Percentiles rank a stretch among this genome's conserved stretches.
These are phyloP conservation scores for Sula dactylatra DNA, from an alignment of 2,113 vertebrate species.

Conservation along the genomic window DNA sequence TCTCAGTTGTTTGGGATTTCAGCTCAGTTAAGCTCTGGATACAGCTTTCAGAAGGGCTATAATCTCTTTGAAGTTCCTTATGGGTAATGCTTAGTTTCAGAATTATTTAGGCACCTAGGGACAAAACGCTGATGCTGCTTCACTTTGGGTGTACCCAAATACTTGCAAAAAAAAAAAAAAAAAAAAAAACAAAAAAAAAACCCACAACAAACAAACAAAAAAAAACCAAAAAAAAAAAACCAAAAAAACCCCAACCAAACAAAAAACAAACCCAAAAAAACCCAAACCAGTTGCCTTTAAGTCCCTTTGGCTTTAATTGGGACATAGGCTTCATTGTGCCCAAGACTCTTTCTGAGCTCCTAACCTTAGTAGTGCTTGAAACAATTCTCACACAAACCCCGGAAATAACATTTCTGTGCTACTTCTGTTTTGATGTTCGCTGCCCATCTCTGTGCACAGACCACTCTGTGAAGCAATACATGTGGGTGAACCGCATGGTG, in stretches of 20 bases:
- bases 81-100: background rate
- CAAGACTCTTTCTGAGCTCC: background rate
- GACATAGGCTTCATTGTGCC: background rate
- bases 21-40: background rate
- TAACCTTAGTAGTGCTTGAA: background rate
- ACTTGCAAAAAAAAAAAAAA: background rate
- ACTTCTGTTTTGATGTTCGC: background rate
- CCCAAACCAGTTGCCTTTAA: background rate
- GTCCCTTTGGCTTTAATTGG: background rate
- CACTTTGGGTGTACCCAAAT: background rate
- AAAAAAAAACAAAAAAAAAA: no score
- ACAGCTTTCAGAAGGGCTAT: background rate
- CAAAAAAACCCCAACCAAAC: no score
- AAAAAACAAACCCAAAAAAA: no score
- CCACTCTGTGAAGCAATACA: background rate
- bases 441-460: background rate
- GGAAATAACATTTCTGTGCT: background rate
- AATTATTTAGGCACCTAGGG: background rate
- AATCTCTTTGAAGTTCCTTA: background rate
- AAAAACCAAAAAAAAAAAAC: no score
- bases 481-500: background rate
- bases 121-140: background rate
- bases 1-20: background rate
- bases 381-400: background rate
- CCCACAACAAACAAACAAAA: no score